A percentile compares a stretch with the other conserved stretches of the same genome.
phyloP scores from a whole-genome alignment of 2,113 vertebrate genomes.

The Aramus guarauna region DNA sequence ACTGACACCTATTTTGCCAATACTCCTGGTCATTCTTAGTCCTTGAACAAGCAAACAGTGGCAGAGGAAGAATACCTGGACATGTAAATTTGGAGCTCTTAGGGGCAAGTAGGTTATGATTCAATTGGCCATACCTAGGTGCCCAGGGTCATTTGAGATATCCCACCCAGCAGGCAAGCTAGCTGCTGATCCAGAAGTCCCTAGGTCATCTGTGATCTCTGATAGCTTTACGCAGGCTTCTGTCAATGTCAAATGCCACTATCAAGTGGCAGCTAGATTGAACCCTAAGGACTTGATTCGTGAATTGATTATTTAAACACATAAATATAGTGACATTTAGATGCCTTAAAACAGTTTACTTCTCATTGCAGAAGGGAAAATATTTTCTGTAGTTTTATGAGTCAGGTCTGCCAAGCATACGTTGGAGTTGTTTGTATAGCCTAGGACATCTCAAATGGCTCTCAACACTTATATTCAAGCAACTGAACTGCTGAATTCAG shows the following conservation, averaged over 20 bases:
- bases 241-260: background rate
- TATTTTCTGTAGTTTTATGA: background rate
- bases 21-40: background rate
- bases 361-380: background rate
- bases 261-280: background rate
- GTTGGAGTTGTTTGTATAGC: rapidly evolving
- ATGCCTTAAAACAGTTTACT: background rate
- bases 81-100: background rate
- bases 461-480: background rate
- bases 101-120: background rate
- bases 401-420: background rate
- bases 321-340: background rate
- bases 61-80: background rate
- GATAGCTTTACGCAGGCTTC: background rate
- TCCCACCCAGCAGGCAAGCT: background rate
- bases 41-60: background rate
- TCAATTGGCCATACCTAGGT: background rate
- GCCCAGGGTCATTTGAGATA: background rate
- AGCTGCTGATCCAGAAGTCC: background rate
- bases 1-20: background rate
- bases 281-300: background rate
- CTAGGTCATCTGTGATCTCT: background rate
- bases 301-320: background rate
- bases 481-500: background rate
- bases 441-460: background rate